Evolutionary conservation across 2,797 vertebrate species (phyloP).

Genomic region (Siniperca obscura): DNA sequence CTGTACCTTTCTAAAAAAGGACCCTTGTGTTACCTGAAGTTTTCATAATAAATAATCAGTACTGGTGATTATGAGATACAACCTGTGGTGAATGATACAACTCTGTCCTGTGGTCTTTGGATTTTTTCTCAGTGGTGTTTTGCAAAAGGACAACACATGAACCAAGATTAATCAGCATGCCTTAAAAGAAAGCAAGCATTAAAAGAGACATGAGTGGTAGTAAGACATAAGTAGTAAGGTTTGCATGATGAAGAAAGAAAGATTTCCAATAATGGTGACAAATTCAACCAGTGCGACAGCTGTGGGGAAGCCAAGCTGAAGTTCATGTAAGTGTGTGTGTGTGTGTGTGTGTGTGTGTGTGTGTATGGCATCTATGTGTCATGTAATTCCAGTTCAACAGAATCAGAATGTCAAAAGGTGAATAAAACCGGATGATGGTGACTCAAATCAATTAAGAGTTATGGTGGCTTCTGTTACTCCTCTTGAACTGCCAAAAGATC

Average conservation of each 20-base stretch:
- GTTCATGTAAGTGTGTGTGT: not conserved
- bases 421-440: not conserved
- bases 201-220: not conserved
- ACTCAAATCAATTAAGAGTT: not conserved
- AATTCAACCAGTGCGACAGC: not conserved
- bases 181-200: not conserved
- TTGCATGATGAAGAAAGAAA: not conserved
- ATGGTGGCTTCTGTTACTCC: not conserved
- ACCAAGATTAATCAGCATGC: not conserved
- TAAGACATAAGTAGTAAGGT: not conserved
- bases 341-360: too few relatives aligned
- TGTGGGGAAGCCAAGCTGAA: not conserved
- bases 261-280: not conserved
- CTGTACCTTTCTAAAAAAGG: not conserved
- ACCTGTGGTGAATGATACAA: constrained; percentile 2
- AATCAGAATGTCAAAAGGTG: not conserved
- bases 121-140: constrained; percentile 9
- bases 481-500: not conserved
- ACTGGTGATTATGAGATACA: constrained; percentile 11
- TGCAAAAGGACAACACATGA: constrained; percentile 1
- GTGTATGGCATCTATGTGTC: too few relatives aligned
- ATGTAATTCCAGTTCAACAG: not conserved
- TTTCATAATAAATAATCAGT: not conserved
- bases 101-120: not conserved
- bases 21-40: not conserved